Conservation (phyloP, 2,888 invertebrate genomes). For the Biston betularia region DNA sequence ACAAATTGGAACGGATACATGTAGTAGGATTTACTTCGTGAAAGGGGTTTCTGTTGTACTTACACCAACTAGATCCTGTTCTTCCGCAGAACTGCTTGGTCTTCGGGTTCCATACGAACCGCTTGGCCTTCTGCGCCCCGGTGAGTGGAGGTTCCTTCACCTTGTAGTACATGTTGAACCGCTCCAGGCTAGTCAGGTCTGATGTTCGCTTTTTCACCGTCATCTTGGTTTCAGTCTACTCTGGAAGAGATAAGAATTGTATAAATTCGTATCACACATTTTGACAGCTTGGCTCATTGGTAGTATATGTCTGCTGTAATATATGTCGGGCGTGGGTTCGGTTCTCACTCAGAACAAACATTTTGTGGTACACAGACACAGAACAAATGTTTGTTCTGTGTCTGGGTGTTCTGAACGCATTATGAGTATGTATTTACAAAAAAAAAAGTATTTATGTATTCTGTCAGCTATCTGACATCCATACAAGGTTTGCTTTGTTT, state of each 20-base stretch:
- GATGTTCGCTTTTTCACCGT: slow-evolving; percentile 84
- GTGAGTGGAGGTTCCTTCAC: slow-evolving; percentile 87
- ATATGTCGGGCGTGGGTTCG: too few species aligned
- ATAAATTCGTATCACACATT: neutral
- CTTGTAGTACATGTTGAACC: slow-evolving; percentile 88
- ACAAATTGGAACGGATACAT: too few species aligned
- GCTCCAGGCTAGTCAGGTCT: slow-evolving; percentile 85
- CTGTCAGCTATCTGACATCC: too few species aligned
- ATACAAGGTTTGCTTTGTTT: too few species aligned
- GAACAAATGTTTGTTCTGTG: too few species aligned
- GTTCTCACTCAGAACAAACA: too few species aligned
- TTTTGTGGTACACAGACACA: too few species aligned
- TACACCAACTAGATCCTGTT: slow-evolving; percentile 93
- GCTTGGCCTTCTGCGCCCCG: slow-evolving; percentile 85
- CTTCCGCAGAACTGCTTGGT: slow-evolving; percentile 91
- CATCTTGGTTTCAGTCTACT: slow-evolving; percentile 63
- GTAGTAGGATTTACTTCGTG: too few species aligned
- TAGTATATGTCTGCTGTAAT: too few species aligned
- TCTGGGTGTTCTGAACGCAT: too few species aligned
- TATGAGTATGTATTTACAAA: too few species aligned
- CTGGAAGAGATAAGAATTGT: slow-evolving; percentile 1
- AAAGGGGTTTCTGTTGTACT: slow-evolving; percentile 70
- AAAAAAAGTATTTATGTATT: too few species aligned
- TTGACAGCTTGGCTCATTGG: neutral
- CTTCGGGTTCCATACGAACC: slow-evolving; percentile 92